Evolutionary conservation across 2,113 vertebrate genomes (phyloP).

Genomic region (Rhinolophus sinicus): DNA sequence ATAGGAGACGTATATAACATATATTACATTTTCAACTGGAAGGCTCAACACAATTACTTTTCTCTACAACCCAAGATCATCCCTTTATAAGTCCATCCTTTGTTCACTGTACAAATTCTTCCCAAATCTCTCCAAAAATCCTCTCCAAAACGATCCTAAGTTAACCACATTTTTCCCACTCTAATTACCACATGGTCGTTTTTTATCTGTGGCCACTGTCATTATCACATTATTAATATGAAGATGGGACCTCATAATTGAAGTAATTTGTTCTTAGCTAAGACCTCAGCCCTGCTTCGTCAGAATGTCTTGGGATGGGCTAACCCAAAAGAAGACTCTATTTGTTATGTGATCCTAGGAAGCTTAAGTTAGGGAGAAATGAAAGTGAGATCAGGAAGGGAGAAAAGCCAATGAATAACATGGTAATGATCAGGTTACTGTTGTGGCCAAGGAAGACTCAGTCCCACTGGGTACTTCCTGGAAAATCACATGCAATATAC

Average conservation of each 20-base stretch:
- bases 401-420: background rate
- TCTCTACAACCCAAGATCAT: background rate
- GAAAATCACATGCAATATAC: background rate
- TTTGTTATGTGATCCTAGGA: background rate
- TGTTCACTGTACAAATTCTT: background rate
- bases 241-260: background rate
- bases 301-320: background rate
- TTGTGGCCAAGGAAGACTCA: background rate
- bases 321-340: background rate
- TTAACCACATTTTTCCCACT: background rate
- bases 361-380: background rate
- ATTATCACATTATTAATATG: conserved; percentile 23
- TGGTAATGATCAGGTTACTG: background rate
- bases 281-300: conserved; percentile 19
- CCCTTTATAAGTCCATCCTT: background rate
- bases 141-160: conserved; percentile 32
- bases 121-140: background rate
- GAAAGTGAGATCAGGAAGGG: background rate
- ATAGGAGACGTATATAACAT: background rate
- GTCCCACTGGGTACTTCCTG: background rate
- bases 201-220: background rate
- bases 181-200: background rate
- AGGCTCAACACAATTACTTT: background rate
- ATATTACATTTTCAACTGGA: background rate
- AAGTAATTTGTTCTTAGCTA: conserved; percentile 25